phyloP scores from a whole-genome alignment of 1,140 invertebrate genomes.

The Augochlora pura region DNA sequence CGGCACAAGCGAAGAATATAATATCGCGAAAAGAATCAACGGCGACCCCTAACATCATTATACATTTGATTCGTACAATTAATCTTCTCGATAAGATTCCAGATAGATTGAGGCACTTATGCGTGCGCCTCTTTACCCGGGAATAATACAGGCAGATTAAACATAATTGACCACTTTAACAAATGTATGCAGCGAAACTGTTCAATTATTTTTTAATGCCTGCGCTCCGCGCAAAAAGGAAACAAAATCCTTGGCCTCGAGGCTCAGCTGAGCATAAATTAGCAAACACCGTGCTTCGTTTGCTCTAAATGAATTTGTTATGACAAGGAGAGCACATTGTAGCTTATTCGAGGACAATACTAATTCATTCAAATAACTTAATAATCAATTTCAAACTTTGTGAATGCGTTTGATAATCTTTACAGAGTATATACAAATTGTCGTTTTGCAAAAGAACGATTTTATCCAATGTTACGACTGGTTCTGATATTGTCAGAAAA shows the following conservation, averaged over 20 bases:
- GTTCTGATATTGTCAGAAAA: no score
- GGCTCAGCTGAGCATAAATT: no score
- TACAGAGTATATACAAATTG: no score
- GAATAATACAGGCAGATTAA: background rate
- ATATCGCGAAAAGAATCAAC: background rate
- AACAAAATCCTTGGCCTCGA: background rate
- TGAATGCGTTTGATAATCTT: no score
- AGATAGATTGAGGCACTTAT: background rate
- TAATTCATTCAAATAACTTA: no score
- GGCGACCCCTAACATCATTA: background rate
- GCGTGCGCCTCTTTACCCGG: background rate
- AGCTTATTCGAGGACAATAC: no score
- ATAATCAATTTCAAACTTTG: no score
- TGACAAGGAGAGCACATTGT: no score
- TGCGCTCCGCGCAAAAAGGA: background rate
- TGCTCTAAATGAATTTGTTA: no score
- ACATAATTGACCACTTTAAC: background rate
- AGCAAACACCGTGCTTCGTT: no score
- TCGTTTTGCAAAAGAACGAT: no score
- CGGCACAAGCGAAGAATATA: background rate
- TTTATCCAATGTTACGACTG: no score
- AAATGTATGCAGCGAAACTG: background rate
- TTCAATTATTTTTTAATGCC: background rate
- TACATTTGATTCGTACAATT: slow-evolving; percentile 3
- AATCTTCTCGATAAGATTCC: background rate